Percentiles rank a stretch among this genome's conserved stretches.
Evolutionary conservation across 2,888 invertebrate genomes (phyloP).

Genomic region (Orthosia gothica): DNA sequence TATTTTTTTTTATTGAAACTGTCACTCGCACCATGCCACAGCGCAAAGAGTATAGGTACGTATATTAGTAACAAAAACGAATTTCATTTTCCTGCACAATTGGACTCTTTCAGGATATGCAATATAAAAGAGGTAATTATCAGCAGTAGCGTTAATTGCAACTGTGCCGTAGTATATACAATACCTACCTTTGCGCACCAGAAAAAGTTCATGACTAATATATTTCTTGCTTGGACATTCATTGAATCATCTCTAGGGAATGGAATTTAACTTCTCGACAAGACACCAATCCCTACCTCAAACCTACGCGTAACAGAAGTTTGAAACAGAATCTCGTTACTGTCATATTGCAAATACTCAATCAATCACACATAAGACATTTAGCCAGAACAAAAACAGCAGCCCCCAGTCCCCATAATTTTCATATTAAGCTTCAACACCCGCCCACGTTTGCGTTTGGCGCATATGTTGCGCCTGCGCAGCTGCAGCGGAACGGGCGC

Average conservation of each 20-base stretch:
- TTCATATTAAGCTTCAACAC: constrained; percentile 55
- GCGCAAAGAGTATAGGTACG: too few relatives aligned
- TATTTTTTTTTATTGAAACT: too few relatives aligned
- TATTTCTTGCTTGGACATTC: constrained; percentile 18
- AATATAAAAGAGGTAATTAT: not conserved
- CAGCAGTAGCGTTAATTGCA: not conserved
- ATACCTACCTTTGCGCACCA: not conserved
- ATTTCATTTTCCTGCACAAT: not conserved
- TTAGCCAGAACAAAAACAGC: constrained; percentile 49
- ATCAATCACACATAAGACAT: constrained; percentile 27
- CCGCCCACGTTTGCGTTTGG: constrained; percentile 59
- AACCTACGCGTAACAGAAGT: not conserved
- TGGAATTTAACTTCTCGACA: constrained; percentile 24
- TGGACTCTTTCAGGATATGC: not conserved
- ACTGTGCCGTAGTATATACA: not conserved
- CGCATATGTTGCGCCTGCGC: constrained; percentile 68
- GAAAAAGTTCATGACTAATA: constrained; percentile 25
- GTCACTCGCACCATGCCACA: too few relatives aligned
- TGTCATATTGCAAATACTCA: constrained; percentile 17
- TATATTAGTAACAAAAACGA: not conserved
- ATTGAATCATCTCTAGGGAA: constrained; percentile 33
- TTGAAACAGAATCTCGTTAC: not conserved
- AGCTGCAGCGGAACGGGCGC: constrained; percentile 83
- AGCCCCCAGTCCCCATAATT: constrained; percentile 54
- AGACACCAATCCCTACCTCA: not conserved